These are phyloP conservation scores for Pseudolaguvia tuberculata DNA, from an alignment of 2,113 vertebrate species.

Conservation along the genomic window DNA sequence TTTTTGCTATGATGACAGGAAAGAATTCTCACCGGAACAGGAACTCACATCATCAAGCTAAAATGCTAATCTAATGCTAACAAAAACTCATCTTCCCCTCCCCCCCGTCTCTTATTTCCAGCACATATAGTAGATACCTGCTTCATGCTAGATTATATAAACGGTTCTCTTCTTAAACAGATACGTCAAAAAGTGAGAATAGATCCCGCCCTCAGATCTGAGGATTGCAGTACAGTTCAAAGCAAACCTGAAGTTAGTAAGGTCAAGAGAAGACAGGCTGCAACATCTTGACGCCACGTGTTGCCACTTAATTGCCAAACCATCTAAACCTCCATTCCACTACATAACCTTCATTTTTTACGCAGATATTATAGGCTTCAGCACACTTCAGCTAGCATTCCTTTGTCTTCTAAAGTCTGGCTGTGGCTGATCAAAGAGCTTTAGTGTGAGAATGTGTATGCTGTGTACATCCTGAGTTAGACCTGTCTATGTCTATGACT, in stretches of 20 bases:
- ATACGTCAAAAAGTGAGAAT: constrained; percentile 6
- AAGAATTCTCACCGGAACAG: constrained; percentile 7
- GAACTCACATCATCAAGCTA: neutral
- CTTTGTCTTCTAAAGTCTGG: neutral
- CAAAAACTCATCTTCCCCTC: neutral
- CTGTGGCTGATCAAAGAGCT: neutral
- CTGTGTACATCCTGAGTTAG: too few species aligned
- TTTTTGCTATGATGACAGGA: constrained; percentile 19
- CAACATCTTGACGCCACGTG: constrained; percentile 59
- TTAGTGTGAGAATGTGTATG: neutral
- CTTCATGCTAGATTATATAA: neutral
- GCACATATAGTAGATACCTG: neutral
- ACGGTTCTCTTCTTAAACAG: constrained; percentile 32
- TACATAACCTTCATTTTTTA: neutral
- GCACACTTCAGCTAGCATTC: neutral
- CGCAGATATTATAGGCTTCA: neutral
- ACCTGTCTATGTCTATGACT: too few species aligned
- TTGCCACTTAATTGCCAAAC: neutral
- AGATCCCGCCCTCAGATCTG: constrained; percentile 18
- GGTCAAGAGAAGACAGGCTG: constrained; percentile 36
- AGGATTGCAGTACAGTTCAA: constrained; percentile 35
- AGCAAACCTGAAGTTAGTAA: constrained; percentile 31
- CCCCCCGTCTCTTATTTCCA: neutral
- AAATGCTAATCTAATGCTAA: neutral
- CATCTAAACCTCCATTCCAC: neutral